Conservation (phyloP, 1,140 invertebrate species). For the Eurosta solidaginis region DNA sequence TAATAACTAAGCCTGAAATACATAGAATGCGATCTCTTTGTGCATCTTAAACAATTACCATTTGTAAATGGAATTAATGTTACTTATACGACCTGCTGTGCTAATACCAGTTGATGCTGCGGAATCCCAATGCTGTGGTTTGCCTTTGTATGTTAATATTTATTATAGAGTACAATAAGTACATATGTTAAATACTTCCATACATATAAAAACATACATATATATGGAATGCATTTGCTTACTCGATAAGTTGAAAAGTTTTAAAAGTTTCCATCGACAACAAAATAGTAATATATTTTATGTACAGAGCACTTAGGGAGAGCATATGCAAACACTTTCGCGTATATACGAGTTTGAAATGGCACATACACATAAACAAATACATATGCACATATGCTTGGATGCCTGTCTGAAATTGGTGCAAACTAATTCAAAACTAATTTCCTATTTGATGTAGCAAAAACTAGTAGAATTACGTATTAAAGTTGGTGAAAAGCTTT, state of each 20-base stretch:
- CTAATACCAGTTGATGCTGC: no score
- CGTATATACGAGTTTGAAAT: not conserved
- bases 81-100: not conserved
- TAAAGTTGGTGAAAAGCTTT: not conserved
- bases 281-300: not conserved
- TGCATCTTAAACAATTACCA: not conserved
- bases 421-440: slow-evolving; percentile 18
- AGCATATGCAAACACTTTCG: not conserved
- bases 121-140: not conserved
- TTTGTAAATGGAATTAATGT: not conserved
- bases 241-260: not conserved
- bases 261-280: not conserved
- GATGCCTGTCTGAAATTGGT: not conserved
- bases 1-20: not conserved
- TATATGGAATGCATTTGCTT: not conserved
- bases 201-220: no score
- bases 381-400: not conserved
- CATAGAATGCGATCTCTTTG: not conserved
- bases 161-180: not conserved
- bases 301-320: no score
- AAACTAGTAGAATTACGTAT: not conserved
- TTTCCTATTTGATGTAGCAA: slow-evolving; percentile 13
- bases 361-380: not conserved
- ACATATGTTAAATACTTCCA: not conserved
- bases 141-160: not conserved